Percentiles rank a stretch among this genome's conserved stretches.
Evolutionary conservation across 2,113 vertebrate genomes (phyloP).

Genomic region (Neolamprologus toae): DNA sequence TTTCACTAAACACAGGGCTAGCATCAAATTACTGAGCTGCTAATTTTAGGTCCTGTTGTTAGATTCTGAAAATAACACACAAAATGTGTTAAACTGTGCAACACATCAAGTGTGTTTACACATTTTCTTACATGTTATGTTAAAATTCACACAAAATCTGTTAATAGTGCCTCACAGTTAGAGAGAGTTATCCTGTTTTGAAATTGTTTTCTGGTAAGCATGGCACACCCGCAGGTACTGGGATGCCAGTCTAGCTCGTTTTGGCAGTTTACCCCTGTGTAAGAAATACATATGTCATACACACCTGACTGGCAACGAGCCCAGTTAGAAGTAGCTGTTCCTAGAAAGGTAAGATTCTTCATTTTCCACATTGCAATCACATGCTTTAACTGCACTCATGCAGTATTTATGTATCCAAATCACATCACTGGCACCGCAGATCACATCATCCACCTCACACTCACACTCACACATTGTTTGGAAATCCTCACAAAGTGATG

Average conservation of each 20-base stretch:
- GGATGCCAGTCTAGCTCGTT: neutral
- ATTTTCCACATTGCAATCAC: neutral
- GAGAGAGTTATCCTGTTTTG: neutral
- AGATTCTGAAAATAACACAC: too few species aligned
- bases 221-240: neutral
- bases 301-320: neutral
- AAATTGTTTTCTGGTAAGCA: neutral
- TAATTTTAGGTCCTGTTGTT: too few species aligned
- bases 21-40: too few species aligned
- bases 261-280: neutral
- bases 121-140: too few species aligned
- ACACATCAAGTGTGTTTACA: too few species aligned
- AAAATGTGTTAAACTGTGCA: too few species aligned
- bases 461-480: neutral
- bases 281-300: neutral
- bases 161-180: neutral
- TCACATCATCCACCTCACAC: neutral
- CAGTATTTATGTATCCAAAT: neutral
- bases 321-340: neutral
- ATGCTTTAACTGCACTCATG: neutral
- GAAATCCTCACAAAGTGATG: neutral
- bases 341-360: neutral
- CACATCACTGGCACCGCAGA: neutral
- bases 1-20: too few species aligned
- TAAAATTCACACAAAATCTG: too few species aligned